These are phyloP conservation scores for Onychomys torridus DNA, from an alignment of 2,797 vertebrate species.

Conservation along the genomic window DNA sequence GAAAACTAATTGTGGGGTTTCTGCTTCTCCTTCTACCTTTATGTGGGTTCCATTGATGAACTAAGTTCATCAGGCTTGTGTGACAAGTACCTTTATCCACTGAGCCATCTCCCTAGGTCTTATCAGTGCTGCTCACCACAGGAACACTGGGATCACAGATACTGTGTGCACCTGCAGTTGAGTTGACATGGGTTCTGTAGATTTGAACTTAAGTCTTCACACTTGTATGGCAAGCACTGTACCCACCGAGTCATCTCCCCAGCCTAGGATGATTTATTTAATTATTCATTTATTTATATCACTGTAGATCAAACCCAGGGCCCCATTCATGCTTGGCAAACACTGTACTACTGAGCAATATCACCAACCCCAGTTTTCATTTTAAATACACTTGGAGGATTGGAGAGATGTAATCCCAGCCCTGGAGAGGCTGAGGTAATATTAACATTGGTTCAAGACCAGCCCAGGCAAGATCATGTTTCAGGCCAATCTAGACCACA, in stretches of 20 bases:
- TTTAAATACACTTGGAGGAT: background rate
- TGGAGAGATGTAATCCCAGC: background rate
- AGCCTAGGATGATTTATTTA: background rate
- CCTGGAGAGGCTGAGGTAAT: too few relatives aligned
- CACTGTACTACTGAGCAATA: background rate
- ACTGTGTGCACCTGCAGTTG: background rate
- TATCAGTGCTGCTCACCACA: background rate
- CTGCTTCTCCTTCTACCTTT: background rate
- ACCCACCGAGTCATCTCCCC: background rate
- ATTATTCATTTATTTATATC: background rate
- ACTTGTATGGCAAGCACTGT: background rate
- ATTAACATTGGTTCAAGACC: too few relatives aligned
- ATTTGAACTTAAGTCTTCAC: background rate
- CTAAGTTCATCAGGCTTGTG: background rate
- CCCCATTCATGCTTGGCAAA: background rate
- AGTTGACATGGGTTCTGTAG: background rate
- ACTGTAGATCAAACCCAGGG: background rate
- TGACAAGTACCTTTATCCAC: background rate
- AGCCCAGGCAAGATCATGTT: too few relatives aligned
- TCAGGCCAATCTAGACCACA: too few relatives aligned
- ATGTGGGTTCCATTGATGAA: background rate
- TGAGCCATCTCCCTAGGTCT: background rate
- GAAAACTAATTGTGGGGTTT: background rate
- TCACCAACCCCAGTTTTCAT: background rate
- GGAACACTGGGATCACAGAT: background rate